These are phyloP conservation scores for Haplochromis vanheusdeni DNA, from an alignment of 2,113 vertebrate species.

Conservation along the genomic window DNA sequence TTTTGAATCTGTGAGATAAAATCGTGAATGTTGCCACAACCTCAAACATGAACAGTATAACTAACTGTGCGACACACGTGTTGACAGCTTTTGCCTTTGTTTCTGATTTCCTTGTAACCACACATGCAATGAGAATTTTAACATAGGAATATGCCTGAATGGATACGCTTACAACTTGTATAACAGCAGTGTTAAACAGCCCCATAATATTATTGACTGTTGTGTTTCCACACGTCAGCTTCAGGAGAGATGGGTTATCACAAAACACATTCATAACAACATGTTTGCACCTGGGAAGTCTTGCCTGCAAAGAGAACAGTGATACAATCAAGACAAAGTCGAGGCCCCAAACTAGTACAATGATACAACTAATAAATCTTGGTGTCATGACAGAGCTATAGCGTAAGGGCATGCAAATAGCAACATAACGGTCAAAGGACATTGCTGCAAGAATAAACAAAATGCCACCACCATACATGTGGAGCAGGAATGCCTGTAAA, in stretches of 20 bases:
- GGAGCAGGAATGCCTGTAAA: conserved; percentile 67
- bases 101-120: conserved; percentile 37
- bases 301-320: conserved; percentile 58
- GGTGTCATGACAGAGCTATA: conserved; percentile 65
- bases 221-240: conserved; percentile 60
- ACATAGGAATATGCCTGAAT: conserved; percentile 63
- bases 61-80: conserved; percentile 62
- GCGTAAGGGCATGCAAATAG: conserved; percentile 67
- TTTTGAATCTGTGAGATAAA: conserved; percentile 63
- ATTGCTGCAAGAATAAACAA: conserved; percentile 70
- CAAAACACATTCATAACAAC: conserved; percentile 64
- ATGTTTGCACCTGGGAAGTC: conserved; percentile 52
- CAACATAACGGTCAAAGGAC: conserved; percentile 72
- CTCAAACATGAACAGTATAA: conserved; percentile 66
- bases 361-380: conserved; percentile 24
- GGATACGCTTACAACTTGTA: conserved; percentile 58
- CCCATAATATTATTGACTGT: conserved; percentile 61
- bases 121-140: conserved; percentile 63
- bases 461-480: conserved; percentile 67
- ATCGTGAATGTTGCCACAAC: conserved; percentile 61
- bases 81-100: conserved; percentile 62
- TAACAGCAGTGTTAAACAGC: conserved; percentile 55
- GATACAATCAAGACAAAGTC: conserved; percentile 49
- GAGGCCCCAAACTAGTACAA: conserved; percentile 57
- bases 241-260: conserved; percentile 69